These are phyloP conservation scores for Lacerta viridis DNA, from an alignment of 2,797 vertebrate genomes.

Conservation along the genomic window DNA sequence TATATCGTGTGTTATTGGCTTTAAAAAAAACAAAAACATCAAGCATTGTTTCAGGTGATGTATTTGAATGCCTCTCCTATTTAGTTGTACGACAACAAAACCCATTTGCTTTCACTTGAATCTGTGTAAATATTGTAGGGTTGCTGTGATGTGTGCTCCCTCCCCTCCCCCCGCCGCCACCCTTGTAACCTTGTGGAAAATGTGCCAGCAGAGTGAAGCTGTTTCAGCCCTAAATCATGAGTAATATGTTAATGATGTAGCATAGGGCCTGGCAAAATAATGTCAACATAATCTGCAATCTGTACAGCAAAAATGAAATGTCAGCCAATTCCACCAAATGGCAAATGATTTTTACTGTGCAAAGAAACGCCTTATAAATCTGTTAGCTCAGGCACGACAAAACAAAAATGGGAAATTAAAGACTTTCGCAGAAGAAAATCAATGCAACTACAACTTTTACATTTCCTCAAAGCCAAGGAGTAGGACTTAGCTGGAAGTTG, in stretches of 20 bases:
- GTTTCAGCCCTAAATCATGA: slow-evolving; percentile 76
- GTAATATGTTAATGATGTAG: slow-evolving; percentile 80
- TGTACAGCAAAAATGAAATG: slow-evolving; percentile 85
- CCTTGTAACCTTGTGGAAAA: slow-evolving; percentile 69
- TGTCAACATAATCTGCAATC: slow-evolving; percentile 84
- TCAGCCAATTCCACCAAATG: slow-evolving; percentile 86
- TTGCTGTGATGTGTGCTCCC: not conserved
- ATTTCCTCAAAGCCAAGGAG: slow-evolving; percentile 38
- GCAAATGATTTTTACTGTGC: slow-evolving; percentile 80
- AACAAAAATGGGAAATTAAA: slow-evolving; percentile 61
- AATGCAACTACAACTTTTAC: slow-evolving; percentile 46
- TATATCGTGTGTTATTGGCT: slow-evolving; percentile 40
- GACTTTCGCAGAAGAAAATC: not conserved
- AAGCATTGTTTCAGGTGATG: slow-evolving; percentile 55
- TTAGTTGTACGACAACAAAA: slow-evolving; percentile 51
- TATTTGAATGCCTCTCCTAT: slow-evolving; percentile 65
- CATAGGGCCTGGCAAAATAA: slow-evolving; percentile 78
- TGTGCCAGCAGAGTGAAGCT: slow-evolving; percentile 68
- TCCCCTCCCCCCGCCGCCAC: too few species aligned
- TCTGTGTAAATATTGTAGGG: slow-evolving; percentile 14
- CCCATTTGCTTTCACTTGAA: slow-evolving; percentile 66
- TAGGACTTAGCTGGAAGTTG: slow-evolving; percentile 39
- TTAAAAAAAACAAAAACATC: slow-evolving; percentile 15
- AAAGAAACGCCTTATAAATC: slow-evolving; percentile 76
- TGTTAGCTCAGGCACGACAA: slow-evolving; percentile 67